Base-by-base conservation (phyloP, 2,888 invertebrate genomes). In the Drosophila pseudotalamancana region DNA sequence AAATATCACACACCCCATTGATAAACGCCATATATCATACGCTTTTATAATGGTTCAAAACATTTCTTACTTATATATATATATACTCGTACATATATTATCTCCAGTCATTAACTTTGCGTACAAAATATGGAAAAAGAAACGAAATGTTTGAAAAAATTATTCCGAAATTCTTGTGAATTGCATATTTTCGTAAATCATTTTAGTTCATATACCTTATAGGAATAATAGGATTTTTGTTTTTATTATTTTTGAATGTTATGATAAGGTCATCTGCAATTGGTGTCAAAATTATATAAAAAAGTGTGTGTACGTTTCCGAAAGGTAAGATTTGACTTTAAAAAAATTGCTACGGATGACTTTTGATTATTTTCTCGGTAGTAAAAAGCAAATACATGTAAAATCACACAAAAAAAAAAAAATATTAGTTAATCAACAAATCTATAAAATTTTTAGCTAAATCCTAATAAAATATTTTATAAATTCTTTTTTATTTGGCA, bases 81-180 rank as follows among this genome's bases (percentile, higher is more conserved):
- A n/a, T n/a, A n/a, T n/a, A n/a, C n/a, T n/a, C n/a, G n/a, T n/a
- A n/a, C 32, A 31, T 35, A 59, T 70, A 82, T 79, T 66, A 87
- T 87, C 89, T 87, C 87, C 89, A 88, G 88, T 88, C 88, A 88
- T 88, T 88, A 88, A 89, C 89, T 89, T 88, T 87, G 77, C 85
- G 83, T 79, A 77, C 70, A 46, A 76, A 35, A 69, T 65, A 72
- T 72, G 49, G 56, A 70, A 76, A 59, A 77, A 6, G 55, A 54
- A 60, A 67, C n/a, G n/a, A 39, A 61, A 45, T 16, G 43, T 54
- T 61, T 57, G n/a, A 70, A 51, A 64, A 80, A 83, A 86, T 86
- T 68, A 61, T 79, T 69, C 42, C 72, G 66, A 83, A 76, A 88
- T 79, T 80, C 11, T 43, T 71, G 73, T 69, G 87, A 80, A 79